These are phyloP conservation scores for Campylomormyrus numenius DNA, from an alignment of 2,113 vertebrate genomes.

Conservation along the genomic window DNA sequence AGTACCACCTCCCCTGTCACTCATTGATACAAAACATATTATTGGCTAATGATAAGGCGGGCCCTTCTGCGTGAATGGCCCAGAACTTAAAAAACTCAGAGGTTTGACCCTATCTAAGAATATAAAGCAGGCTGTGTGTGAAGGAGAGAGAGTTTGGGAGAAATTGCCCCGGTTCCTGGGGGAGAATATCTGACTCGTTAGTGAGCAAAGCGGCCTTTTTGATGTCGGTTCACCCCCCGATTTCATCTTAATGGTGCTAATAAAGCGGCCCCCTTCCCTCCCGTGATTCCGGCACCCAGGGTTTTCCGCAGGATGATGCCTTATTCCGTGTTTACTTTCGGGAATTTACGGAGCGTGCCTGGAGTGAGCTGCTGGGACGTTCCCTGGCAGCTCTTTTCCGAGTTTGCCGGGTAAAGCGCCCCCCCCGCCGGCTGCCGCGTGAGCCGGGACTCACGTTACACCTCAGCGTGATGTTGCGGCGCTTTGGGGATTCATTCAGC, in stretches of 20 bases:
- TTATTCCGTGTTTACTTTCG: not conserved
- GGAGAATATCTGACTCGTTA: not conserved
- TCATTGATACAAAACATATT: not conserved
- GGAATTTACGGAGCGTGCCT: not conserved
- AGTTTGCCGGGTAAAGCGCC: not conserved
- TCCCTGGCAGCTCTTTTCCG: not conserved
- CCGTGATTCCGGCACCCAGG: not conserved
- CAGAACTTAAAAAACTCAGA: not conserved
- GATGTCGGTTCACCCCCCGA: not conserved
- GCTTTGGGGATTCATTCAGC: not conserved
- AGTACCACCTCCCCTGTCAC: not conserved
- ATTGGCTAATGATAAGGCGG: not conserved
- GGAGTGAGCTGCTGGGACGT: not conserved
- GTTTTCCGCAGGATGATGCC: not conserved
- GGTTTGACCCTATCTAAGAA: not conserved
- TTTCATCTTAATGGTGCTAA: not conserved
- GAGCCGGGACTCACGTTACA: not conserved
- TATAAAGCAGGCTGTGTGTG: not conserved
- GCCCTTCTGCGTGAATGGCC: no score
- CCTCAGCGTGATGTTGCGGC: not conserved
- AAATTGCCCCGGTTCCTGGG: not conserved
- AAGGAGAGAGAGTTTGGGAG: not conserved
- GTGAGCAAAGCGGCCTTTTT: not conserved
- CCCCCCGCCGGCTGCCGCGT: not conserved
- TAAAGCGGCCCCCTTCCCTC: not conserved